Evolutionary conservation across 2,113 vertebrate species (phyloP).

Genomic region (Engystomops pustulosus): DNA sequence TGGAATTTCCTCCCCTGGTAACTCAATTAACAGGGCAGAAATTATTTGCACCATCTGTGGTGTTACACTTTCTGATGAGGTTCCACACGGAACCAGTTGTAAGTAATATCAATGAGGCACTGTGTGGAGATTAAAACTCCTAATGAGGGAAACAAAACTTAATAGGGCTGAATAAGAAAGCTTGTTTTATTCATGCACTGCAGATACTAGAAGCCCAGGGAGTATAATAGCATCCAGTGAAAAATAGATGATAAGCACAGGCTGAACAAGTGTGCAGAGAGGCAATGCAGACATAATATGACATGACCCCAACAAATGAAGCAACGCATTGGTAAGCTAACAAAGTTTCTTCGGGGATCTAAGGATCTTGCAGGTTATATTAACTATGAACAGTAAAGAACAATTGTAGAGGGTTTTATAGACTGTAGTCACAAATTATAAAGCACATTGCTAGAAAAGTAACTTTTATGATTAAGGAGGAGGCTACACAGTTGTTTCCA

Average conservation of each 20-base stretch:
- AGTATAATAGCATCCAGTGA: constrained; percentile 42
- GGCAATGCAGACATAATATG: constrained; percentile 7
- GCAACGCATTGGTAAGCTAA: constrained; percentile 4
- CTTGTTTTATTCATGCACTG: constrained; percentile 41
- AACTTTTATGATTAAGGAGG: no score
- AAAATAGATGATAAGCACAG: constrained; percentile 39
- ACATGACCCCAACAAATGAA: constrained; percentile 33
- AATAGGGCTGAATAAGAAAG: constrained; percentile 44
- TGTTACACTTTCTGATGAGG: constrained; percentile 27
- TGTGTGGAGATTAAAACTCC: constrained; percentile 37
- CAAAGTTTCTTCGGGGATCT: background rate
- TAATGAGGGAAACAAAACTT: constrained; percentile 53
- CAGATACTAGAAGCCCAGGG: constrained; percentile 21
- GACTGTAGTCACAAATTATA: no score
- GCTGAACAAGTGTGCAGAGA: constrained; percentile 25
- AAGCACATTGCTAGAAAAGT: no score
- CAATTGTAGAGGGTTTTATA: no score
- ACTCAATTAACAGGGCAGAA: constrained; percentile 35
- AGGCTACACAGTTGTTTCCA: no score
- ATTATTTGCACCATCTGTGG: constrained; percentile 50
- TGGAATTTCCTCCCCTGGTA: constrained; percentile 24
- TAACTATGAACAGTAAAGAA: no score
- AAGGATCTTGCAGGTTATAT: background rate
- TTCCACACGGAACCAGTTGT: constrained; percentile 6
- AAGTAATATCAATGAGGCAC: constrained; percentile 43